Evolutionary conservation across 2,113 vertebrate genomes (phyloP).

Genomic region (Dasyurus viverrinus): DNA sequence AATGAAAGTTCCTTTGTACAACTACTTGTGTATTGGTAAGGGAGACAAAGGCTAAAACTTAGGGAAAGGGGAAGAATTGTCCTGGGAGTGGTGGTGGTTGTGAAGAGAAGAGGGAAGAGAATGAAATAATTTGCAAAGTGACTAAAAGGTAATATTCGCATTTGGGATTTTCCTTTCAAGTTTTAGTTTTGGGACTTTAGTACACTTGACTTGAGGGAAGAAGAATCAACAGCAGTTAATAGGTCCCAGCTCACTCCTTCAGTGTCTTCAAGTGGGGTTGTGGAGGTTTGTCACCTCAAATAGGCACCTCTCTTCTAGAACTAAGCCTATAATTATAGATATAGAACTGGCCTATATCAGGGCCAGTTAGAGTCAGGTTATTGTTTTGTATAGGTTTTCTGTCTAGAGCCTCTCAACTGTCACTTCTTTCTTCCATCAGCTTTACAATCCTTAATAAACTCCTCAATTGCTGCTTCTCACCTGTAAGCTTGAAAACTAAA

Average conservation of each 20-base stretch:
- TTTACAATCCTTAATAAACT: constrained; percentile 24
- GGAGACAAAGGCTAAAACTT: neutral
- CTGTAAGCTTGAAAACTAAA: constrained; percentile 34
- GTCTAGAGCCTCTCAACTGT: constrained; percentile 28
- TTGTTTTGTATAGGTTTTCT: constrained; percentile 41
- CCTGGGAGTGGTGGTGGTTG: neutral
- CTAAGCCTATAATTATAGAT: constrained; percentile 42
- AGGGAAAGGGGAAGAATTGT: neutral
- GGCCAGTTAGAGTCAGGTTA: constrained; percentile 53
- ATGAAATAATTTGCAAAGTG: constrained; percentile 48
- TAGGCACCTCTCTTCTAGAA: constrained; percentile 55
- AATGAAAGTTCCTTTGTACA: neutral
- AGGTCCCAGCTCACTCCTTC: constrained; percentile 45
- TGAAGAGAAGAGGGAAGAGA: neutral
- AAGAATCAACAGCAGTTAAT: neutral
- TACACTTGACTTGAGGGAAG: constrained; percentile 8
- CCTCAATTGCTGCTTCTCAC: constrained; percentile 41
- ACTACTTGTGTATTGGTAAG: neutral
- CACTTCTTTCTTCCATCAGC: constrained; percentile 14
- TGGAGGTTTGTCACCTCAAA: constrained; percentile 61
- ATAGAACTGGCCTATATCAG: no score
- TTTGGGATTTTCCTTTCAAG: constrained; percentile 53
- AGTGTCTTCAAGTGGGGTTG: constrained; percentile 38
- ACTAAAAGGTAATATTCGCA: constrained; percentile 46
- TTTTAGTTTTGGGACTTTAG: constrained; percentile 39